Evolutionary conservation across 2,888 invertebrate species (phyloP).

Genomic region (Caenorhabditis auriculariae): DNA sequence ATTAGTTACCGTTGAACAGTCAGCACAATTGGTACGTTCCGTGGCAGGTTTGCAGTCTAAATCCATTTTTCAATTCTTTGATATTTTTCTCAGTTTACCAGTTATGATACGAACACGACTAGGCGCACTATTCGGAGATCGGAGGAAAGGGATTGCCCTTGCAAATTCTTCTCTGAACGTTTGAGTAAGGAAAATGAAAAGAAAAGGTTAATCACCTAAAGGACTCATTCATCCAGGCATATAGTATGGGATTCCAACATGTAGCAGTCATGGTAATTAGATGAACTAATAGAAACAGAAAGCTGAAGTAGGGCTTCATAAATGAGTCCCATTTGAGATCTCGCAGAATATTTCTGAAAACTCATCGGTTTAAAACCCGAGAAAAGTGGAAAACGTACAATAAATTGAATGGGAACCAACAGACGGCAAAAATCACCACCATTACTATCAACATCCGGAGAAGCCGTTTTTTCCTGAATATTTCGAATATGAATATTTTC

Average conservation of each 20-base stretch:
- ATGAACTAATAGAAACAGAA: constrained; percentile 86
- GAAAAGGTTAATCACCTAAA: constrained; percentile 33
- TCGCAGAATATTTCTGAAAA: constrained; percentile 54
- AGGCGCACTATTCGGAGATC: too few relatives aligned
- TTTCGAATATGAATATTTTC: background rate
- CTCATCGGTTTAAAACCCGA: background rate
- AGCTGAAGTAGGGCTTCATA: constrained; percentile 79
- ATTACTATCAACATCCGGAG: constrained; percentile 96
- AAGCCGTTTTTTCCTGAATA: constrained; percentile 72
- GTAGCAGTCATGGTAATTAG: constrained; percentile 69
- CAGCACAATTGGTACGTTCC: too few relatives aligned
- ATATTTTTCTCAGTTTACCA: too few relatives aligned
- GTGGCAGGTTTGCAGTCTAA: too few relatives aligned
- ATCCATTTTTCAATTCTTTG: too few relatives aligned
- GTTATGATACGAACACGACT: too few relatives aligned
- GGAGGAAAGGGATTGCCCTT: constrained; percentile 44
- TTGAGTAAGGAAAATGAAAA: background rate
- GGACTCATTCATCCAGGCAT: constrained; percentile 85
- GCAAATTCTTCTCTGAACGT: constrained; percentile 54
- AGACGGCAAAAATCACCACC: constrained; percentile 91
- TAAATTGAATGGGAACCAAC: constrained; percentile 80
- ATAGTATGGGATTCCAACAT: constrained; percentile 89
- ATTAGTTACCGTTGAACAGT: too few relatives aligned
- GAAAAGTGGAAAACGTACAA: constrained; percentile 71
- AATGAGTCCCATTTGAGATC: constrained; percentile 44